A percentile compares a stretch with the other conserved stretches of the same genome.
Evolutionary conservation across 2,888 invertebrate genomes (phyloP).

Genomic region (Synanthedon andrenaeformis): DNA sequence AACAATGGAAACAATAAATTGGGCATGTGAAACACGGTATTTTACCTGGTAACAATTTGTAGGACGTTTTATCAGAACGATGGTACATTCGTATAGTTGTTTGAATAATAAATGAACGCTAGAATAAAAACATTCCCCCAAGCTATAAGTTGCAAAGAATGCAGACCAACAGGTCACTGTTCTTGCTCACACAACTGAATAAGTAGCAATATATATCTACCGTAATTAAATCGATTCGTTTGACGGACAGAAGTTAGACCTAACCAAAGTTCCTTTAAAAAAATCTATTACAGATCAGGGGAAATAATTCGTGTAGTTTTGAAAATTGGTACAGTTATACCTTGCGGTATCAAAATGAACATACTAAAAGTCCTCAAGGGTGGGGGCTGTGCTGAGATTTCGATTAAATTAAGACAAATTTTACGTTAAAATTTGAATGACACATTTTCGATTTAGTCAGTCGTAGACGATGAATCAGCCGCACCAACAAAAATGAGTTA

Average conservation of each 20-base stretch:
- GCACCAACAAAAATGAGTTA: not conserved
- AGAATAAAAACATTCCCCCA: slow-evolving; percentile 5
- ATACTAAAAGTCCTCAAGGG: no score
- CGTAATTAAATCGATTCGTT: no score
- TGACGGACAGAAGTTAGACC: no score
- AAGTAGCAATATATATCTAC: no score
- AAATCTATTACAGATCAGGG: no score
- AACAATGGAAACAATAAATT: slow-evolving; percentile 39
- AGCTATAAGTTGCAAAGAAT: slow-evolving; percentile 7
- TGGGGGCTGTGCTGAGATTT: no score
- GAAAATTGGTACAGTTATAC: no score
- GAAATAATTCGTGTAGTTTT: no score
- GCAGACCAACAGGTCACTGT: slow-evolving; percentile 5
- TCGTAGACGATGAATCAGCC: slow-evolving; percentile 21
- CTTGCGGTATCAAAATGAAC: no score
- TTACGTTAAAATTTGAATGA: slow-evolving; percentile 14
- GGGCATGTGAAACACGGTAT: slow-evolving; percentile 29
- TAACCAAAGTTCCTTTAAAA: no score
- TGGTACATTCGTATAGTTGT: slow-evolving; percentile 16
- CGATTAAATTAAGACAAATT: not conserved
- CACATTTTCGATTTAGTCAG: slow-evolving; percentile 17
- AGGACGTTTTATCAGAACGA: slow-evolving; percentile 15
- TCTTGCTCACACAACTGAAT: not conserved
- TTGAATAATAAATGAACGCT: slow-evolving; percentile 8
- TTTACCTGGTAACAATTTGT: slow-evolving; percentile 29